Evolutionary conservation across 2,797 vertebrate genomes (phyloP), one percentile per base, ranked within the genome.

Genomic region (Paratrypauchen microcephalus): DNA sequence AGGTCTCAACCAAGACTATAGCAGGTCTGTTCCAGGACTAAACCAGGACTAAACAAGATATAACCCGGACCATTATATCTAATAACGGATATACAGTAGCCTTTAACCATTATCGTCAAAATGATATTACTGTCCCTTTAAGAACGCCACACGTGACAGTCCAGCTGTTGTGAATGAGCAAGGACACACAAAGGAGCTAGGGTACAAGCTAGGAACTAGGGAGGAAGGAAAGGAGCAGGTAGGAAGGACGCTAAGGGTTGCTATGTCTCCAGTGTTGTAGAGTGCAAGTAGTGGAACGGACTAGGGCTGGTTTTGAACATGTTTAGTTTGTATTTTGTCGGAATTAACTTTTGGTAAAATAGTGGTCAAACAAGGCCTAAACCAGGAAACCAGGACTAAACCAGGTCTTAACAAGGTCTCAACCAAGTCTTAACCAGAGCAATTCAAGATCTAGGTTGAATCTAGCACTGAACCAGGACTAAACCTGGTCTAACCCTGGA

Each of bases 91-190:
- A 21, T 23, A 11, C 8, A 23, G 8, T 7, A 8, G 48, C 21
- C 2, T 55, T 55, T 2, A 57, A 39, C n/a, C n/a, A 6, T 6
- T n/a, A 0, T 16, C 13, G 32, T 41, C 41, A 18, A 64, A 47
- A 8, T 11, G 6, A 2, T 8, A 23, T 24, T 32, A 47, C 41
- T 9, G 61, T 64, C 61, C 61, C 13, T 64, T 63, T 64, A 64
- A 64, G 61, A 80, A 87, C 91, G 88, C 85, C 76, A 79, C 64
- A 84, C 77, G 81, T 87, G 88, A 88, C 93, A 94, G 93, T 91
- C 91, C 93, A 92, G 93, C 92, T 93, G 93, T 92, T 75, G 77
- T 90, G 80, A 90, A 91, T 81, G 78, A 77, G 63, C 61, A 74
- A 81, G 61, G 61, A 64, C 61, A 57, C 55, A 57, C 55, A 26